Evolutionary conservation across 2,888 invertebrate genomes (phyloP), one percentile per base, ranked within the genome.

Genomic region (Aporophyla lueneburgensis): DNA sequence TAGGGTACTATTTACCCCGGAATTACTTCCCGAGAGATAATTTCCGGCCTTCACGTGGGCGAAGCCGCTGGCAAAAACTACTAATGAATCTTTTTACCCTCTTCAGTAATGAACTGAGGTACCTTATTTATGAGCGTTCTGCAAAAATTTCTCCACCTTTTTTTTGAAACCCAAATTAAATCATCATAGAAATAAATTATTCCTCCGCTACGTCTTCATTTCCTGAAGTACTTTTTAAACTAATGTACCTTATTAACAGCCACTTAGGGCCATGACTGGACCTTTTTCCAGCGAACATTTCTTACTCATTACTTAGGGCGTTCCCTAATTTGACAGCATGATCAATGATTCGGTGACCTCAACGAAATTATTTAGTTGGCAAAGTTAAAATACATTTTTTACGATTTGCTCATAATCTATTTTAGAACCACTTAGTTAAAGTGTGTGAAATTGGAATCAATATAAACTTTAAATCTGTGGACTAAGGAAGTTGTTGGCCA

Each of bases 301-400:
- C 16, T 56, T 10, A n/a, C 33, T 33, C 33, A 56, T 9, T 46
- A 67, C n/a, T n/a, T 58, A 56, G n/a, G 76, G 61, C 76, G 78
- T 76, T 63, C 7, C 73, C 67, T 75, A 68, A 75, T 85, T 76
- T 80, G 76, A 70, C 78, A 77, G 51, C 53, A 51, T 82, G 86
- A 83, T 85, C 87, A 80, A 86, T 80, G 67, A 27, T 77, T 33
- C 9, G 33, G 16, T 62, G 56, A 49, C 33, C 43, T 56, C 54
- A 16, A 62, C 33, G 21, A 62, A 53, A 71, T 81, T 62, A 73
- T 61, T 2, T 66, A 27, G 5, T 21, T n/a, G 9, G 10, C 72
- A 33, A 43, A 24, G n/a, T 46, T 1, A 71, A 63, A 81, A 6
- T 19, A 65, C 27, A 40, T 51, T 54, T 61, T 51, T 51, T 2